These are phyloP conservation scores for Halcyon smyrnensis DNA, from an alignment of 2,797 vertebrate genomes.

Conservation along the genomic window DNA sequence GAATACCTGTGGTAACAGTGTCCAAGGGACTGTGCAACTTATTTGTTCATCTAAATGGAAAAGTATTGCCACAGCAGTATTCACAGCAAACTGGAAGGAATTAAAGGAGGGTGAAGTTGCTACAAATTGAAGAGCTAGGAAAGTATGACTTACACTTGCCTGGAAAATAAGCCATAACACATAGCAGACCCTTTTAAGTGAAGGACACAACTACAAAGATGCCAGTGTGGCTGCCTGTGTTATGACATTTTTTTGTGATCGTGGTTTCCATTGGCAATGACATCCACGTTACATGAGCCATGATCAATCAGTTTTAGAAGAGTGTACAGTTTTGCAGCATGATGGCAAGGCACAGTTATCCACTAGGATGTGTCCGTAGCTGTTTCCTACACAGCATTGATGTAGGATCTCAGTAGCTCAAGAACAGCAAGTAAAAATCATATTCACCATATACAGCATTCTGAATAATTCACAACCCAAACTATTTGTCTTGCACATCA, in stretches of 20 bases:
- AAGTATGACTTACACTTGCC: neutral
- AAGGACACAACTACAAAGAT: neutral
- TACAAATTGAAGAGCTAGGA: neutral
- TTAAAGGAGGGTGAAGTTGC: neutral
- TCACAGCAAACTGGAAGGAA: neutral
- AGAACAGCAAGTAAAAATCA: neutral
- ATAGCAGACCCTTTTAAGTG: neutral
- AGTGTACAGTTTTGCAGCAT: neutral
- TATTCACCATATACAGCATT: neutral
- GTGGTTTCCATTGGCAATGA: conserved; percentile 6
- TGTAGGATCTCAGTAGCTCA: neutral
- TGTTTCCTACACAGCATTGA: neutral
- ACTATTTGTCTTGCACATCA: neutral
- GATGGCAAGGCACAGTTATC: neutral
- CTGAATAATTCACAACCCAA: neutral
- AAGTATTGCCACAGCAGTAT: neutral
- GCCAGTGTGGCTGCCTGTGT: neutral
- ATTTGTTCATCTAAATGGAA: neutral
- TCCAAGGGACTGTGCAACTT: neutral
- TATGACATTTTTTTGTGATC: conserved; percentile 16
- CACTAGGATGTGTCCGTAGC: neutral
- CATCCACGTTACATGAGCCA: neutral
- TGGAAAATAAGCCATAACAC: neutral
- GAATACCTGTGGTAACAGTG: conserved; percentile 27
- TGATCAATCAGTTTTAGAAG: neutral